Evolutionary conservation across 1,140 invertebrate genomes (phyloP).

Genomic region (Dinoponera quadriceps): DNA sequence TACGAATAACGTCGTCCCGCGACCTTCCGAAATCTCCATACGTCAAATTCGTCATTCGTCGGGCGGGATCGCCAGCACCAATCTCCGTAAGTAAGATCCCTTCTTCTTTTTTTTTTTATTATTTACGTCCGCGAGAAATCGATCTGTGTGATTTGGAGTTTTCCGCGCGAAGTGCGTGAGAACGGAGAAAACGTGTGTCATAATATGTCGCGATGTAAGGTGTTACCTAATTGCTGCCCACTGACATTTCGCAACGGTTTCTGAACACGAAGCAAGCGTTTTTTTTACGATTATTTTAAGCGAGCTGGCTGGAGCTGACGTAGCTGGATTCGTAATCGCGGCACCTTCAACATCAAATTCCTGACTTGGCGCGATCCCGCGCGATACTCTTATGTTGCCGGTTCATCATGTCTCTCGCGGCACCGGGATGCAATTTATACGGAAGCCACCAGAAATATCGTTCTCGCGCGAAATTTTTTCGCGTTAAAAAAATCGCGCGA

Average conservation of each 20-base stretch:
- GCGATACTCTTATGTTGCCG: neutral
- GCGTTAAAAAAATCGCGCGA: neutral
- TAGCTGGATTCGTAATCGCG: conserved; percentile 12
- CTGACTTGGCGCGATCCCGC: conserved; percentile 44
- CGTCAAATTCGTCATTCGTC: conserved; percentile 7
- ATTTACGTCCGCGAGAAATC: neutral
- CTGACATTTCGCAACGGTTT: neutral
- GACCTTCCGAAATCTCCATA: conserved; percentile 49
- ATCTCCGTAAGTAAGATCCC: conserved; percentile 31
- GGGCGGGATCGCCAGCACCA: neutral
- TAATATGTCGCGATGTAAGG: neutral
- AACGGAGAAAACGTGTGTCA: neutral
- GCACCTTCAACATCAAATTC: conserved; percentile 2
- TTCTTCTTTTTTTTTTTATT: conserved; percentile 14
- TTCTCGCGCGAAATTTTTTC: neutral
- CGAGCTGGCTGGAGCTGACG: conserved; percentile 31
- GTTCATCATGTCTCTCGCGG: neutral
- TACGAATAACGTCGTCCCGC: conserved; percentile 38
- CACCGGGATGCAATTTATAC: neutral
- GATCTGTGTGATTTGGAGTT: neutral
- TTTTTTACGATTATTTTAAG: conserved; percentile 3
- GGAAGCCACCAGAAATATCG: neutral
- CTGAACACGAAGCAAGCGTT: neutral
- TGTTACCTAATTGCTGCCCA: neutral
- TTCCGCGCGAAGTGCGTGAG: neutral